Evolutionary conservation across 2,888 invertebrate species (phyloP).

Genomic region (Molanna angustata): DNA sequence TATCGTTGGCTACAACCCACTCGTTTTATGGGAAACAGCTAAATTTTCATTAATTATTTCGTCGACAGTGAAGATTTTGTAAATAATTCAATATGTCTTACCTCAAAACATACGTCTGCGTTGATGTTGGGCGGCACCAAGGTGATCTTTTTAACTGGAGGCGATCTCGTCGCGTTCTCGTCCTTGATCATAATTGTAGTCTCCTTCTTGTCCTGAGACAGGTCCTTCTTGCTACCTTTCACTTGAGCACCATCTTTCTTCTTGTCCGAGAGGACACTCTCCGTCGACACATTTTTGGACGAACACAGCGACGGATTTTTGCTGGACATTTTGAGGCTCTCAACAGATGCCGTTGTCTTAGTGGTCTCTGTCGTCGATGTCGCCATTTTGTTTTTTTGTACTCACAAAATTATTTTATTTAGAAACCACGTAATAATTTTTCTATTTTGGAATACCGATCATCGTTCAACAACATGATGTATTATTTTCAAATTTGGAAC

Average conservation of each 20-base stretch:
- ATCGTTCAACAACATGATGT: no score
- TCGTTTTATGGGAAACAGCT: no score
- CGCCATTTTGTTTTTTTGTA: constrained; percentile 30
- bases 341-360: constrained; percentile 49
- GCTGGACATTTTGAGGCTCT: constrained; percentile 51
- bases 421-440: no score
- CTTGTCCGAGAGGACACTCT: constrained; percentile 50
- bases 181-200: constrained; percentile 52
- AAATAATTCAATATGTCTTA: constrained; percentile 16
- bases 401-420: no score
- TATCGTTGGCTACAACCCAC: no score
- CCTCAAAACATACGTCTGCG: constrained; percentile 43
- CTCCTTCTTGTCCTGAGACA: constrained; percentile 45
- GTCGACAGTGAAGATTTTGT: no score
- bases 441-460: no score
- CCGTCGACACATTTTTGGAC: constrained; percentile 52
- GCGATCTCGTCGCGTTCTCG: constrained; percentile 50
- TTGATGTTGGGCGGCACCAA: constrained; percentile 49
- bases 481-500: no score
- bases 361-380: constrained; percentile 47
- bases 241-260: constrained; percentile 35
- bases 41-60: no score
- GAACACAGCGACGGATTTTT: constrained; percentile 47
- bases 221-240: constrained; percentile 45
- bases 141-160: constrained; percentile 53